Evolutionary conservation across 2,888 invertebrate species (phyloP).

Genomic region (Phlogophora meticulosa): DNA sequence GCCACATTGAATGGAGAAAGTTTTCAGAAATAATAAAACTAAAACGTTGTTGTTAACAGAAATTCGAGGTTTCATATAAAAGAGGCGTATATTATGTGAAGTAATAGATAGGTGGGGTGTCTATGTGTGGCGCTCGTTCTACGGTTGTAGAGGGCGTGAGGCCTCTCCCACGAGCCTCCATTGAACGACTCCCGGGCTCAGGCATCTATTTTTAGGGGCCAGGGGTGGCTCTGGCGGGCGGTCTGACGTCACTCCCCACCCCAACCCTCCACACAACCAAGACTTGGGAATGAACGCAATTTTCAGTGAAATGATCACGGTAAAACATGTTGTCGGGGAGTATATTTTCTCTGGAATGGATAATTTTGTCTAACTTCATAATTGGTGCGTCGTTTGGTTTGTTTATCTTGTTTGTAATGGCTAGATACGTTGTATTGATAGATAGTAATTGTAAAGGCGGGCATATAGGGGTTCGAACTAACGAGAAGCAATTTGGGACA

Average conservation of each 20-base stretch:
- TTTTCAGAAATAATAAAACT: conserved; percentile 54
- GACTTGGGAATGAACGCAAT: conserved; percentile 73
- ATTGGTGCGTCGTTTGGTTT: conserved; percentile 64
- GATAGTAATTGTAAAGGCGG: conserved; percentile 8
- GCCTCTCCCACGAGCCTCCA: conserved; percentile 74
- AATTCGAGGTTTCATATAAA: conserved; percentile 38
- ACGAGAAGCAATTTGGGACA: conserved; percentile 36
- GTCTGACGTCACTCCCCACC: conserved; percentile 75
- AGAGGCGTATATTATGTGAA: conserved; percentile 30
- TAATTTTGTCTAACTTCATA: conserved; percentile 71
- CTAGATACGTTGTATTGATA: conserved; percentile 26
- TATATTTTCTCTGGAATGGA: conserved; percentile 72
- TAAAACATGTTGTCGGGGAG: conserved; percentile 75
- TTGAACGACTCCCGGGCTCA: conserved; percentile 87
- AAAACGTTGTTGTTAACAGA: conserved; percentile 45
- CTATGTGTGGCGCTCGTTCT: conserved; percentile 51
- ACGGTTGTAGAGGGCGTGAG: conserved; percentile 53
- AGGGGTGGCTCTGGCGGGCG: conserved; percentile 71
- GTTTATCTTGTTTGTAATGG: conserved; percentile 30
- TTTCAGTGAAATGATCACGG: conserved; percentile 69
- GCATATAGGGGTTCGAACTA: conserved; percentile 10
- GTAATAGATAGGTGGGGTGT: conserved; percentile 27
- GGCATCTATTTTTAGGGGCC: conserved; percentile 87
- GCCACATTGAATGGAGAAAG: conserved; percentile 54
- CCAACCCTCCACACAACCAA: conserved; percentile 64